Base-by-base conservation (phyloP, 2,888 invertebrate genomes). In the Dioctria rufipes region DNA sequence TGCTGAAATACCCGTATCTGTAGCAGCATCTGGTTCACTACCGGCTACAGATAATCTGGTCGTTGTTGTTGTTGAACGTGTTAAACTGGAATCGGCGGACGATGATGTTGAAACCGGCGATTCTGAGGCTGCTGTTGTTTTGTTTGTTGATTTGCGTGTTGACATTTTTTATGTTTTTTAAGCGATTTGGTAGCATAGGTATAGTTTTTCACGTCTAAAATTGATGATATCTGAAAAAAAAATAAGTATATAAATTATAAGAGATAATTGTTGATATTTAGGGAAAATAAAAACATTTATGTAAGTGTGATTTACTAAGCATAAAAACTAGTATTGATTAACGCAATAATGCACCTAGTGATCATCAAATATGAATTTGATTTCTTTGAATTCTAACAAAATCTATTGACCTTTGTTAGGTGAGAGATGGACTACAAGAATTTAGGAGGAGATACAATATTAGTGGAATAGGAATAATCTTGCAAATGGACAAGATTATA, bases 131-230 rank as follows among this genome's bases (percentile, higher is more conserved):
- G 54, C 25, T 8, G 13, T n/a, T 54, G 66, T 13, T 81, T 81
- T 81, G 58, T 65, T 66, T 66, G 46, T 69, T 77, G 75, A 43
- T 77, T 80, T 75, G 9, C 77, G 66, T 67, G 75, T 67, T 3
- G 77, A 61, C 80, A 77, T 80, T 49, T 40, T 67, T 65, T 63
- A n/a, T 49, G 39, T 37, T 46, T 25, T n/a, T n/a, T 49, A 54
- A 39, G 13, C 25, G 42, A 65, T 78, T 65, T 63, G 46, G 65
- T 78, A 49, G 46, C 78, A 78, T 78, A 51, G 51, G 63, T 75
- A 54, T 5, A 40, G 37, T 71, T 71, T 37, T 51, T 71, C 67
- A 46, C 67, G 49, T 43, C 40, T 67, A 43, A 43, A 67, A 67
- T 11, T 9, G 66, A 43, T 42, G 66, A 40, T 43, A 67, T 67